Percentiles rank a stretch among this genome's conserved stretches.
Evolutionary conservation across 2,113 vertebrate genomes (phyloP).

Genomic region (Epinephelus cyanopodus): DNA sequence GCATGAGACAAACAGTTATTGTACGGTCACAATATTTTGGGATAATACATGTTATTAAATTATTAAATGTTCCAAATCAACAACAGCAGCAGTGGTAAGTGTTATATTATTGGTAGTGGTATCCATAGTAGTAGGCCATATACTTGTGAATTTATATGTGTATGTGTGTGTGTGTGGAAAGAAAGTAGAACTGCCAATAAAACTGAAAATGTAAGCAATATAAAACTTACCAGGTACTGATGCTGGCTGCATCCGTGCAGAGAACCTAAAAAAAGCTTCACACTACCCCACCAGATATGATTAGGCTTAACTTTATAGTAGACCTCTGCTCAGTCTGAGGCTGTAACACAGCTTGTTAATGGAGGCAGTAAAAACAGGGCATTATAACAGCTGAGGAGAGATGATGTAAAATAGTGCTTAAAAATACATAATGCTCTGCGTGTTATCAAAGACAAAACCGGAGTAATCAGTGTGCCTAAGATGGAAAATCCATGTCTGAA

Average conservation of each 20-base stretch:
- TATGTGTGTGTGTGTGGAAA: no score
- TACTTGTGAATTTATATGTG: no score
- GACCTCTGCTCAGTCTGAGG: background rate
- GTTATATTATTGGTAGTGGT: background rate
- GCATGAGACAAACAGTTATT: background rate
- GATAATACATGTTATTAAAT: background rate
- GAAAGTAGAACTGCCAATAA: background rate
- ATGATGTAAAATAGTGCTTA: slow-evolving; percentile 28
- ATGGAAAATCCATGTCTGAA: slow-evolving; percentile 24
- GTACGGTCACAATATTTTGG: background rate
- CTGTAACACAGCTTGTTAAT: background rate
- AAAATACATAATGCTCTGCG: slow-evolving; percentile 16
- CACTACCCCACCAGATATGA: background rate
- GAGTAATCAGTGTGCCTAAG: slow-evolving; percentile 12
- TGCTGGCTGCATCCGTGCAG: background rate
- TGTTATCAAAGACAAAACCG: slow-evolving; percentile 28
- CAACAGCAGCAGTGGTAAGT: background rate
- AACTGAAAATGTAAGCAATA: background rate
- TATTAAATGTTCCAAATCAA: background rate
- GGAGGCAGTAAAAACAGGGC: background rate
- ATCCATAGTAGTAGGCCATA: background rate
- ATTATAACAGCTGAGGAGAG: background rate
- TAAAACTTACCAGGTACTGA: background rate
- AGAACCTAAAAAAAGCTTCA: background rate
- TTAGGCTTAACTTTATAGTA: background rate